Conservation (phyloP, 2,113 vertebrate species). For the Rostratula benghalensis region DNA sequence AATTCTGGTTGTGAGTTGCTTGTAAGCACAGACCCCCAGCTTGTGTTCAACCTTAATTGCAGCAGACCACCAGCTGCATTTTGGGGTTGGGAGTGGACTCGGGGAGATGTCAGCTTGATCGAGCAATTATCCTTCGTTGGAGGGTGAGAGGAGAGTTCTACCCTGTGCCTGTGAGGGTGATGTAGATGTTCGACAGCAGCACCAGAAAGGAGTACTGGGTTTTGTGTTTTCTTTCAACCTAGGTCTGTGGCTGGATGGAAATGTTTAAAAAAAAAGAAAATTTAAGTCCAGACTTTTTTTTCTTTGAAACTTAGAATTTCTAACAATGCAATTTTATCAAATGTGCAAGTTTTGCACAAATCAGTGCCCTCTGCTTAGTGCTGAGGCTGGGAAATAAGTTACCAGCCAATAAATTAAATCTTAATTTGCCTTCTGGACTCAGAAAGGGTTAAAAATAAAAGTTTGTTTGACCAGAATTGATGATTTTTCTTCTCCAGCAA, state of each 20-base stretch:
- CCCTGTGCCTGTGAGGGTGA: neutral
- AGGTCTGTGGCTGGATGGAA: neutral
- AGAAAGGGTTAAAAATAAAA: neutral
- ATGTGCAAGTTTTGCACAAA: neutral
- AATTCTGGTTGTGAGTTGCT: neutral
- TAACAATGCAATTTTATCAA: neutral
- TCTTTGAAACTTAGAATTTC: neutral
- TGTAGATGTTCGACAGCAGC: neutral
- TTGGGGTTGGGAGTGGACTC: neutral
- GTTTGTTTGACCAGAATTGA: neutral
- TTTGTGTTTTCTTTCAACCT: neutral
- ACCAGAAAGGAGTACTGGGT: neutral
- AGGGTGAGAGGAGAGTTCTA: neutral
- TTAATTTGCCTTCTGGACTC: neutral
- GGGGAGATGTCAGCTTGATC: neutral
- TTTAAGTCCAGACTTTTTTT: neutral
- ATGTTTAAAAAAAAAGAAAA: neutral
- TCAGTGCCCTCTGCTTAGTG: neutral
- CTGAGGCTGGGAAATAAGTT: neutral
- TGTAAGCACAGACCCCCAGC: neutral
- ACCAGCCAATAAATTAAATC: neutral
- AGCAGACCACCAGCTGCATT: neutral
- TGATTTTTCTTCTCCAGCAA: neutral
- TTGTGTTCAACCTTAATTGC: neutral
- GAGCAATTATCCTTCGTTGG: neutral